Evolutionary conservation across 2,797 vertebrate genomes (phyloP), one percentile per base, ranked within the genome.

Genomic region (Pristis pectinata): DNA sequence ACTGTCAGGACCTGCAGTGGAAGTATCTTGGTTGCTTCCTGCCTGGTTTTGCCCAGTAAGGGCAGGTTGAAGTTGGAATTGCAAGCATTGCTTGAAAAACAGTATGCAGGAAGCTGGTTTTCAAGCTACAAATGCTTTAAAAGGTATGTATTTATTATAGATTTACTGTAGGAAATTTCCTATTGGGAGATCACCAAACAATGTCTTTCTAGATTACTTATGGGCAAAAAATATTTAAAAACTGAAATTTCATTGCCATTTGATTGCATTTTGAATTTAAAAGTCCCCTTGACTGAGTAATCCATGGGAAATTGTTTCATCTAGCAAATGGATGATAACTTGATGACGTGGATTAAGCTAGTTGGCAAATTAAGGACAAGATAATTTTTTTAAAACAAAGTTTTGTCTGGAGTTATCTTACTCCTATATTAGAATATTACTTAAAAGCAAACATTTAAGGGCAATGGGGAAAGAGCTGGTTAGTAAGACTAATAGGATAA

Each of bases 91-190:
- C 97, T 97, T 97, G 97, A 97, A 97, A 95, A 98, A 97, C 98
- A 99, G 98, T 98, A 99, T 99, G 98, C 98, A 98, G 98, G 98
- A 98, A 98, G 98, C 98, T 98, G 98, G 98, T 97, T 97, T 98
- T 97, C 98, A 98, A 96, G 98, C 98, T 97, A 98, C 98, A 97
- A 98, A 98, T 96, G 98, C 98, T 98, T 98, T 99, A 97, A 98
- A 98, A 98, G 98, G 98, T 99, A 98, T 30, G 92, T 56, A 44
- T 94, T 10, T 74, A 17, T 93, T 27, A 9, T 76, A 76, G 30
- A 80, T 91, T 64, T 41, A 91, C 34, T 11, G n/a, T 37, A 10
- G 37, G 87, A 64, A n/a, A 67, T 67, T 91, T 67, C 8, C 6
- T n/a, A 91, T 91, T 64, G n/a, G n/a, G 19, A 41, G 6, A 24